A percentile compares a stretch with the other conserved stretches of the same genome.
These are phyloP conservation scores for Ophioninae sp. DNA, from an alignment of 2,888 invertebrate genomes.

Conservation along the genomic window DNA sequence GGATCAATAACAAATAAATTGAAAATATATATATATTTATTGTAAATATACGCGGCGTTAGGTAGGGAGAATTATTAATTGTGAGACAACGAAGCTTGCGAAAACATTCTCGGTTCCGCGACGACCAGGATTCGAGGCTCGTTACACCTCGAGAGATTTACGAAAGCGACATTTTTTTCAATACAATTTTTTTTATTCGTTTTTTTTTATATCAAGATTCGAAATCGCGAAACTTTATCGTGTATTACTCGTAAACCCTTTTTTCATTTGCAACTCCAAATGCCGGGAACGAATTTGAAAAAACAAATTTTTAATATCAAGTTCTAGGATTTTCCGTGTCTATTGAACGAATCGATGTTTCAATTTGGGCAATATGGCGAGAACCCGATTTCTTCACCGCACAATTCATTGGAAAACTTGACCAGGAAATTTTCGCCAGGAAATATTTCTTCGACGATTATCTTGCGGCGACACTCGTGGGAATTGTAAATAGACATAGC, in stretches of 20 bases:
- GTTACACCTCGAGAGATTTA: not conserved
- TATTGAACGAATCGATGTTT: not conserved
- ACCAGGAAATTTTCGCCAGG: too few species aligned
- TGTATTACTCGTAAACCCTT: too few species aligned
- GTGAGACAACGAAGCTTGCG: constrained; percentile 59
- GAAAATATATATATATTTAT: constrained; percentile 69
- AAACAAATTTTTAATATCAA: not conserved
- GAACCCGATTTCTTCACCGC: not conserved
- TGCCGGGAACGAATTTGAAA: too few species aligned
- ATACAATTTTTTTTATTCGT: too few species aligned
- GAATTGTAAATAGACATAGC: constrained; percentile 38
- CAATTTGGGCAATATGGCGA: not conserved
- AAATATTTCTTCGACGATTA: too few species aligned
- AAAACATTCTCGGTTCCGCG: not conserved
- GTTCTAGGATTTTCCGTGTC: not conserved
- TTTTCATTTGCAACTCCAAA: too few species aligned
- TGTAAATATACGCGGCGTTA: constrained; percentile 73
- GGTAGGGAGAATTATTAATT: constrained; percentile 61
- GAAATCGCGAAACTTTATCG: too few species aligned
- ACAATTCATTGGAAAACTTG: too few species aligned
- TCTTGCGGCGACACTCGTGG: constrained; percentile 6
- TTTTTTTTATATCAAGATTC: too few species aligned
- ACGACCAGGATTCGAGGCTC: not conserved
- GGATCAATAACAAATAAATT: constrained; percentile 75
- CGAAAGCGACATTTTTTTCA: too few species aligned